These are phyloP conservation scores for Priocnemis perturbator DNA, from an alignment of 2,888 invertebrate genomes.

Conservation along the genomic window DNA sequence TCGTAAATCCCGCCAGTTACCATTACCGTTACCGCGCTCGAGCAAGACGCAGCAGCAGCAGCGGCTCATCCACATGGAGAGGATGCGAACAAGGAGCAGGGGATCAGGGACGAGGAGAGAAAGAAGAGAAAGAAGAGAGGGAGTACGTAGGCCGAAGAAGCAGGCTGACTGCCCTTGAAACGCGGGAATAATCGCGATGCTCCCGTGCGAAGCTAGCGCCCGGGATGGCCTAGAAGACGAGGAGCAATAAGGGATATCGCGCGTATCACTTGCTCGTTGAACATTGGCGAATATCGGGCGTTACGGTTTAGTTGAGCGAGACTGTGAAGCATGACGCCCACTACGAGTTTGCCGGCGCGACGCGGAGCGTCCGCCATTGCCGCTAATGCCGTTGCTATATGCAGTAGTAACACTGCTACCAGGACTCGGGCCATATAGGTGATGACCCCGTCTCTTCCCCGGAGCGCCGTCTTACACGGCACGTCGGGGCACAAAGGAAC, in stretches of 20 bases:
- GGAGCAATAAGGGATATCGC: background rate
- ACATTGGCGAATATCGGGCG: background rate
- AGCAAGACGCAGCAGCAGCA: constrained; percentile 25
- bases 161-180: constrained; percentile 45
- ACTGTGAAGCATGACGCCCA: constrained; percentile 33
- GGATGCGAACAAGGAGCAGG: constrained; percentile 17
- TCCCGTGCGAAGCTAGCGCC: constrained; percentile 51
- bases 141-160: background rate
- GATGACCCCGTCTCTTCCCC: constrained; percentile 33
- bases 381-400: no score
- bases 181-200: constrained; percentile 43
- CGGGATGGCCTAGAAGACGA: constrained; percentile 35
- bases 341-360: constrained; percentile 22
- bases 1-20: constrained; percentile 62
- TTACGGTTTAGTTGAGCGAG: constrained; percentile 29
- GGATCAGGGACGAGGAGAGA: constrained; percentile 5
- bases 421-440: background rate
- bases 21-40: constrained; percentile 62
- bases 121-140: constrained; percentile 20
- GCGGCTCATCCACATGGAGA: background rate
- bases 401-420: no score
- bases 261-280: background rate
- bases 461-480: constrained; percentile 16
- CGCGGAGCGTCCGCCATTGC: background rate
- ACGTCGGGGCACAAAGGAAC: constrained; percentile 14